Conservation (phyloP, 2,113 vertebrate genomes). For the Bos taurus region ARS-UCD2.0 NC_037338.1:41314501-41315000, state of each 20-base stretch:
- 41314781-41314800: conserved; percentile 73
- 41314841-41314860: conserved; percentile 77
- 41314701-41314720: conserved; percentile 36
- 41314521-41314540: conserved; percentile 35
- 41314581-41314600: conserved; percentile 28
- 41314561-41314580: conserved; percentile 14
- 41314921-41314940: conserved; percentile 78
- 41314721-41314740: conserved; percentile 61
- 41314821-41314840: conserved; percentile 74
- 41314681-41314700: conserved; percentile 17
- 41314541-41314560: conserved; percentile 48
- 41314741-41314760: conserved; percentile 75
- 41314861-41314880: conserved; percentile 76
- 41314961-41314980: conserved; percentile 77
- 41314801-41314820: conserved; percentile 66
- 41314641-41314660: conserved; percentile 39
- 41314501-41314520: not conserved
- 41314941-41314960: conserved; percentile 76
- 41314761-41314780: conserved; percentile 74
- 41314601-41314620: conserved; percentile 30
- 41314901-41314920: conserved; percentile 76
- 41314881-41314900: conserved; percentile 73
- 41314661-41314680: conserved; percentile 47
- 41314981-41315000: conserved; percentile 73
- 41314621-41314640: conserved; percentile 42